A percentile compares a stretch with the other conserved stretches of the same genome.
phyloP scores from a whole-genome alignment of 2,888 invertebrate genomes.

The Agonum fuliginosum region DNA sequence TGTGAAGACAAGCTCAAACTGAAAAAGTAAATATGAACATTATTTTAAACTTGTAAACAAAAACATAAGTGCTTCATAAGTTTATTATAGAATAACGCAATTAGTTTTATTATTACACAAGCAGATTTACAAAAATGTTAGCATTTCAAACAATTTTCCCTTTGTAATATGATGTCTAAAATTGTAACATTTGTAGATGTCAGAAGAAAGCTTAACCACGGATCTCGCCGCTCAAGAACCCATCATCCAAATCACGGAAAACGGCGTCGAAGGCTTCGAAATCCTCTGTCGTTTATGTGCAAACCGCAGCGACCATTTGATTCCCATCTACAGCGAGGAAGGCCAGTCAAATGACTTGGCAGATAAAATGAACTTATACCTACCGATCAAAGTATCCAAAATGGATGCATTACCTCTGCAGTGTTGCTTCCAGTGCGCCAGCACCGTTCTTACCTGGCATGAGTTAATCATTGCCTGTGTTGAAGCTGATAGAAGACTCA shows the following conservation, averaged over 20 bases:
- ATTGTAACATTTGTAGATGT: too few relatives aligned
- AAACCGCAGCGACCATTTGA: conserved; percentile 73
- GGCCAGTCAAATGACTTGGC: conserved; percentile 77
- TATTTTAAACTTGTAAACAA: conserved; percentile 12
- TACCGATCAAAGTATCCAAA: conserved; percentile 77
- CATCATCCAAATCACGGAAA: conserved; percentile 60
- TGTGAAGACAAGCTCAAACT: conserved; percentile 56
- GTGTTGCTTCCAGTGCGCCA: conserved; percentile 80
- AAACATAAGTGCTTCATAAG: not conserved
- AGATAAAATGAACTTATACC: conserved; percentile 78
- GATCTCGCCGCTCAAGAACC: conserved; percentile 3
- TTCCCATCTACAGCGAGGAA: conserved; percentile 79
- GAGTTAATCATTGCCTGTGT: conserved; percentile 76
- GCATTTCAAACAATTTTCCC: too few relatives aligned
- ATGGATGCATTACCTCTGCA: conserved; percentile 76
- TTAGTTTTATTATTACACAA: too few relatives aligned
- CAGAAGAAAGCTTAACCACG: conserved; percentile 19
- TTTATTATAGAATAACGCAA: too few relatives aligned
- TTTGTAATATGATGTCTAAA: too few relatives aligned
- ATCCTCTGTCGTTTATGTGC: conserved; percentile 77
- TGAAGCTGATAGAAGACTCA: conserved; percentile 75
- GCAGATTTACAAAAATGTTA: too few relatives aligned
- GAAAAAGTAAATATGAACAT: conserved; percentile 55
- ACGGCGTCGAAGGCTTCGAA: conserved; percentile 60
- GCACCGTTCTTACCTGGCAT: conserved; percentile 80